Percentiles rank a stretch among this genome's conserved stretches.
Evolutionary conservation across 2,888 invertebrate genomes (phyloP).

Genomic region (Aphidius colemani): DNA sequence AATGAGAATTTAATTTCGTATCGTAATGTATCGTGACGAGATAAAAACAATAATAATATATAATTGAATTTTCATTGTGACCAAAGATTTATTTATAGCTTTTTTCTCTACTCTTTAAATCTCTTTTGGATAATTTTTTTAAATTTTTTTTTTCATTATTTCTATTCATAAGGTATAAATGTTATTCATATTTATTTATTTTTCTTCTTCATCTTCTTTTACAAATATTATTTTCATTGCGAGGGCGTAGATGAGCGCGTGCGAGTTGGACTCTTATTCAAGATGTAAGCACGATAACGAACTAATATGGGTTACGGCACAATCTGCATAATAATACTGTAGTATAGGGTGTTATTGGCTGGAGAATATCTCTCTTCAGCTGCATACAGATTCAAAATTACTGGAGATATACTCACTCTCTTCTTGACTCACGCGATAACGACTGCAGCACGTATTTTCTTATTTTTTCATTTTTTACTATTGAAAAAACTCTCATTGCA

Average conservation of each 20-base stretch:
- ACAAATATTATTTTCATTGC: constrained; percentile 17
- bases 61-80: constrained; percentile 38
- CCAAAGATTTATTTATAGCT: neutral
- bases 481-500: too few relatives aligned
- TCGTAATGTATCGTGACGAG: constrained; percentile 31
- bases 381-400: constrained; percentile 60
- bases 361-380: constrained; percentile 48
- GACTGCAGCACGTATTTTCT: neutral
- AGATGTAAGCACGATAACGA: constrained; percentile 56
- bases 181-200: constrained; percentile 17
- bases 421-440: constrained; percentile 22
- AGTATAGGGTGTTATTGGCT: constrained; percentile 53
- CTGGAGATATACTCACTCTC: constrained; percentile 30
- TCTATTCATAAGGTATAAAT: neutral
- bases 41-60: constrained; percentile 36
- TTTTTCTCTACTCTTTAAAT: too few relatives aligned
- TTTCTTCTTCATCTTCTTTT: neutral
- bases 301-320: constrained; percentile 57
- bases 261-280: constrained; percentile 39
- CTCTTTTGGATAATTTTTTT: neutral
- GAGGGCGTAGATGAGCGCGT: constrained; percentile 7
- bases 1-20: constrained; percentile 23
- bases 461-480: too few relatives aligned
- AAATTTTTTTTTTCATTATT: constrained; percentile 10
- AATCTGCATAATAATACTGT: constrained; percentile 60